Evolutionary conservation across 2,797 vertebrate genomes (phyloP).

Genomic region (Spinibarbus caldwelli): DNA sequence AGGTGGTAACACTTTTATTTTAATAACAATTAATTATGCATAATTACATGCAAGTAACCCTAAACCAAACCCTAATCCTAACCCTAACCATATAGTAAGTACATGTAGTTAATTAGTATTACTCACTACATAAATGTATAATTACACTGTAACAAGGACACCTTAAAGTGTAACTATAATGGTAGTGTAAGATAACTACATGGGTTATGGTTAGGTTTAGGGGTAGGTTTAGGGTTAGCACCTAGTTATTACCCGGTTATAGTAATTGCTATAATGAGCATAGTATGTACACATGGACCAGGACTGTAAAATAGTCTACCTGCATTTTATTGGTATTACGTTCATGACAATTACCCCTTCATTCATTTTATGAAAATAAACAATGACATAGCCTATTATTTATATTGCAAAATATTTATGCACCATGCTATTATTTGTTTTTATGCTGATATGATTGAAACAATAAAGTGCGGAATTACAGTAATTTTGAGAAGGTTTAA

Average conservation of each 20-base stretch:
- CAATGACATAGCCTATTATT: not conserved
- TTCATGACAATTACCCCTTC: not conserved
- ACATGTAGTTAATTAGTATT: no score
- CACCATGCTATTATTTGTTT: not conserved
- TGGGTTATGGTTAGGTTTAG: not conserved
- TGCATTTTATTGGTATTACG: not conserved
- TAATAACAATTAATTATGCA: no score
- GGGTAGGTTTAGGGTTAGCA: not conserved
- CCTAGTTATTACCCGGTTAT: not conserved
- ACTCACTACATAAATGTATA: no score
- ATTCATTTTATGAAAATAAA: not conserved
- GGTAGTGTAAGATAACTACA: not conserved
- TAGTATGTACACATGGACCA: not conserved
- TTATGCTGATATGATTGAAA: not conserved
- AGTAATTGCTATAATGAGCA: not conserved
- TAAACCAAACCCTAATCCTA: no score
- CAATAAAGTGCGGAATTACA: not conserved
- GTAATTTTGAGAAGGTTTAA: not conserved
- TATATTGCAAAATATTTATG: not conserved
- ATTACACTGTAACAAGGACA: no score
- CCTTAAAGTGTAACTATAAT: no score
- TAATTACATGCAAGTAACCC: no score
- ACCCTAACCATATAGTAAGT: no score
- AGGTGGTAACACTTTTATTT: no score
- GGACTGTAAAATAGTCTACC: not conserved